Evolutionary conservation across 2,797 vertebrate genomes (phyloP), one percentile per base, ranked within the genome.

Genomic region (Sebastes minor): DNA sequence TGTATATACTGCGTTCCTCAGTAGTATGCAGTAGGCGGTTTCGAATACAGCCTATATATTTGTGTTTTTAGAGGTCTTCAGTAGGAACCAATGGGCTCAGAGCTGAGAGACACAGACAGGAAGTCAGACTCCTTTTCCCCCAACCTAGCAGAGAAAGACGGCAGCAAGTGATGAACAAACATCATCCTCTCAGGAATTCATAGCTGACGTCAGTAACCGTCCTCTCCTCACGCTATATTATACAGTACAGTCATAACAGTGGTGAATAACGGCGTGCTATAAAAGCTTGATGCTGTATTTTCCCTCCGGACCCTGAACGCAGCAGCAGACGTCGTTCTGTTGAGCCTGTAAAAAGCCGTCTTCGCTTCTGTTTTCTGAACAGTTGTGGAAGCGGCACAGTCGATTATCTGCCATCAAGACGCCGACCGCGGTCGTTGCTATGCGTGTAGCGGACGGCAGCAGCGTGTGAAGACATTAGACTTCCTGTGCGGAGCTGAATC

Each of bases 291-390:
- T 78, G 82, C 56, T 33, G n/a, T 11, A 2, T 69, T 80, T 69
- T 61, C 81, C 78, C 73, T 32, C 28, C 75, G 42, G n/a, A 76
- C 80, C 67, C 69, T n/a, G 66, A 68, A 76, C 80, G n/a, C 85
- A 78, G 71, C 66, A 2, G 23, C 23, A 12, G 6, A 10, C 52
- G 70, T 59, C 74, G 71, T 86, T 33, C 22, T 23, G 0, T 28
- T 32, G 30, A 32, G 30, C 30, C 30, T 32, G 30, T 32, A 32
- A 18, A 71, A 64, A 76, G 14, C 68, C n/a, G 10, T 10, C 49
- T n/a, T 66, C 35, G 71, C 57, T 61, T 46, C 63, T 73, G 70
- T 14, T 80, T 62, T 28, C 64, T 28, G 63, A 76, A 22, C 65
- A 27, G 28, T 18, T 67, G 1, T 42, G 60, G 82, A 27, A 78